Conservation (phyloP, 2,797 vertebrate species). For the Potorous gilbertii region DNA sequence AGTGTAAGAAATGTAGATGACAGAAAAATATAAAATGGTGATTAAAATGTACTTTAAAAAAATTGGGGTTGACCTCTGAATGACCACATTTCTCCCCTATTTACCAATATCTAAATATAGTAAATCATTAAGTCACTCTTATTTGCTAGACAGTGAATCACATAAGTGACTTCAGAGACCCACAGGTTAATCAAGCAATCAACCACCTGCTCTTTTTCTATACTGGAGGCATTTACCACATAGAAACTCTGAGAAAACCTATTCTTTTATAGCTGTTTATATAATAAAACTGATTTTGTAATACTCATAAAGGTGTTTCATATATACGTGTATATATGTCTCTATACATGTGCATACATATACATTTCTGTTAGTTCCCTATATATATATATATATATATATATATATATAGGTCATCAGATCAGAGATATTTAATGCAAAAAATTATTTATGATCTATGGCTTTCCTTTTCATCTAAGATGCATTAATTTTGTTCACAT, state of each 20-base stretch:
- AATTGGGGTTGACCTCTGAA: neutral
- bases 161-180: neutral
- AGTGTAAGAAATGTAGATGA: neutral
- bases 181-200: neutral
- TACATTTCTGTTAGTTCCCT: too few relatives aligned
- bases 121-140: neutral
- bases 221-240: neutral
- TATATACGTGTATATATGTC: too few relatives aligned
- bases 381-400: too few relatives aligned
- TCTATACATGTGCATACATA: too few relatives aligned
- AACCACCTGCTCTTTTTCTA: neutral
- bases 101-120: neutral
- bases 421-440: neutral
- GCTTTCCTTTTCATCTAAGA: neutral
- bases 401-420: neutral
- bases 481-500: too few relatives aligned
- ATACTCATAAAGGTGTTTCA: neutral
- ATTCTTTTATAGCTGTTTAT: neutral
- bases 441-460: neutral
- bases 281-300: neutral
- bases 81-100: neutral
- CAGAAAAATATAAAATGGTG: constrained; percentile 21
- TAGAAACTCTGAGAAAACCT: neutral
- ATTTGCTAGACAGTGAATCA: neutral
- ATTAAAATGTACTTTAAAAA: constrained; percentile 8